Percentiles rank a stretch among this genome's conserved stretches.
Conservation (phyloP, 2,113 vertebrate genomes). For the Phalacrocorax brasilianus region DNA sequence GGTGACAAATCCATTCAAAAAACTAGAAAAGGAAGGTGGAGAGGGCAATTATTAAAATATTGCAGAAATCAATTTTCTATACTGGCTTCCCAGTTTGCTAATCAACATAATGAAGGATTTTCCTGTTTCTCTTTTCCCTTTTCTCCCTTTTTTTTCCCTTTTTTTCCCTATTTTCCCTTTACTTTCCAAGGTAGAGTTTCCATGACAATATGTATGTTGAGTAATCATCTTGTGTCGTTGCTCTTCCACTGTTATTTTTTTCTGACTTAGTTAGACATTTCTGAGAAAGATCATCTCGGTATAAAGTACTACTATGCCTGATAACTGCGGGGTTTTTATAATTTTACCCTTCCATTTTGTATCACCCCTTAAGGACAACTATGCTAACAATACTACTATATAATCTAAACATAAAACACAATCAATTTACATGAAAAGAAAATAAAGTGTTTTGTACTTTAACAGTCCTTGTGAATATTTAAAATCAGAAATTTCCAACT, state of each 20-base stretch:
- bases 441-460: not conserved
- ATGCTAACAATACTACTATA: not conserved
- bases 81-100: not conserved
- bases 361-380: not conserved
- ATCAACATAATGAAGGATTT: not conserved
- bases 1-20: rapidly evolving
- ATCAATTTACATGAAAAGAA: not conserved
- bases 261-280: not conserved
- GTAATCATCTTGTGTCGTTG: not conserved
- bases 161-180: not conserved
- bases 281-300: not conserved
- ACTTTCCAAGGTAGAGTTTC: not conserved
- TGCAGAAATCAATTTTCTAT: not conserved
- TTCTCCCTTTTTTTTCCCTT: not conserved
- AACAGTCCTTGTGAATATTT: not conserved
- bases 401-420: not conserved
- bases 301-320: not conserved
- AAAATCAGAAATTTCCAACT: not conserved
- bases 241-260: not conserved
- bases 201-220: not conserved
- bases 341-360: not conserved
- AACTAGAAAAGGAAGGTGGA: rapidly evolving
- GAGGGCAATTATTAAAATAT: not conserved
- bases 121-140: not conserved
- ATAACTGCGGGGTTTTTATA: not conserved